These are phyloP conservation scores for Malacoraja senta DNA, from an alignment of 2,797 vertebrate species.

Conservation along the genomic window DNA sequence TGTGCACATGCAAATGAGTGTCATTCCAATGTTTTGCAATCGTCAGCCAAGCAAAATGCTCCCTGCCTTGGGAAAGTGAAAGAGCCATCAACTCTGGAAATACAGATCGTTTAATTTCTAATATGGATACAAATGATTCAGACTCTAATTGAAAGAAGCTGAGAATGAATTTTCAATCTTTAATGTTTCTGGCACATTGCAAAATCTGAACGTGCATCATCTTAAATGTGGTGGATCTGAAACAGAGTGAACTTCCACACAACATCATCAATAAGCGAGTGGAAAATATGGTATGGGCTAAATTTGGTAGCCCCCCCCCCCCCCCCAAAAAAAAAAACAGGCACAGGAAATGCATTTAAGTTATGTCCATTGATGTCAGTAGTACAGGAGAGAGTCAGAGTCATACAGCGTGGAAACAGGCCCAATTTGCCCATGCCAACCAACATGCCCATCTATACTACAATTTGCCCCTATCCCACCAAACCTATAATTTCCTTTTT, in stretches of 20 bases:
- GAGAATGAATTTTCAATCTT: slow-evolving; percentile 17
- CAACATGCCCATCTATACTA: too few relatives aligned
- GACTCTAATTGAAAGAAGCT: background rate
- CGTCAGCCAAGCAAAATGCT: background rate
- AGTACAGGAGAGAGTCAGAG: too few relatives aligned
- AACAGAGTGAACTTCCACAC: background rate
- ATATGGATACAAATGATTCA: background rate
- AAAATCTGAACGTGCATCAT: background rate
- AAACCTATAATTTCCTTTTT: too few relatives aligned
- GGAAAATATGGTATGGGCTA: background rate
- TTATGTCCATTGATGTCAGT: too few relatives aligned
- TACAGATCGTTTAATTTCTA: background rate
- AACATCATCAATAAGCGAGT: background rate
- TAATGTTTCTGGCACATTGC: background rate
- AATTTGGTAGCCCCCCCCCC: too few relatives aligned
- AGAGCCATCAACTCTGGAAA: slow-evolving; percentile 15
- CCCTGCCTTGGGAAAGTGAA: background rate
- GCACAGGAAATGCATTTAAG: too few relatives aligned
- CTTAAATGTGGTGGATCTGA: background rate
- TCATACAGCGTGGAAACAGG: too few relatives aligned
- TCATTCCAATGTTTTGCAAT: background rate
- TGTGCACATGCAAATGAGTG: background rate
- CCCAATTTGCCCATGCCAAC: too few relatives aligned
- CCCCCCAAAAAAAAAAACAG: too few relatives aligned
- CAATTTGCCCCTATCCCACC: too few relatives aligned